Base-by-base conservation (phyloP, 2,888 invertebrate genomes). In the Lithophane leautieri region DNA sequence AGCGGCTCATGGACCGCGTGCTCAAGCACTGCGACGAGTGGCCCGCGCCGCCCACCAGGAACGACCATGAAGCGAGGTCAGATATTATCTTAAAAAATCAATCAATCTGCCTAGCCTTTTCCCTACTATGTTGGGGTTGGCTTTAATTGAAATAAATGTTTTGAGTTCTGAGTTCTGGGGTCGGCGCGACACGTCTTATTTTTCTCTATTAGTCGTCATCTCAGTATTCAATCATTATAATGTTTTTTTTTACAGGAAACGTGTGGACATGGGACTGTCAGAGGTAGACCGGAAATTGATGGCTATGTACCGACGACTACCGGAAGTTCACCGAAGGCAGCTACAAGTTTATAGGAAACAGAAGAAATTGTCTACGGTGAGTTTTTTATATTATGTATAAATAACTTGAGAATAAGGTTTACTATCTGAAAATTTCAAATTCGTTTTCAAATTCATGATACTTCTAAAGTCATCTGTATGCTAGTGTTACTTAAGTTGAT, bases 291-390 rank as follows among this genome's bases (percentile, higher is more conserved):
- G 95, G 4, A 96, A 96, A 89, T 78, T 96, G 83, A 96, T 96
- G 95, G 95, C 95, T 78, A 96, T 96, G 95, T 96, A 96, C 89
- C 91, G 94, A 1, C 90, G 96, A 2, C 88, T 96, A 77, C 96
- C 96, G 4, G 96, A 95, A 67, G 96, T 96, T 42, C 95, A 96
- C 67, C 90, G 94, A 2, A 87, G 95, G 69, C 96, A 96, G 89
- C 86, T 96, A 70, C 95, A 96, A 72, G 94, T 96, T 7, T 96
- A 96, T 78, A 87, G 94, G 85, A 95, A 95, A 72, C 96, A 96
- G 91, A 94, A 95, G 89, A 95, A 95, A 82, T 87, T 96, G 67
- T 95, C 96, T 7, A 94, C 94, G 85, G 96, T 96, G 60, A 87
- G 91, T 34, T 34, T 34, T 4, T 34, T 34, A 34, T 34, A 34